phyloP scores from a whole-genome alignment of 2,113 vertebrate genomes.

The Solenodon paradoxus region DNA sequence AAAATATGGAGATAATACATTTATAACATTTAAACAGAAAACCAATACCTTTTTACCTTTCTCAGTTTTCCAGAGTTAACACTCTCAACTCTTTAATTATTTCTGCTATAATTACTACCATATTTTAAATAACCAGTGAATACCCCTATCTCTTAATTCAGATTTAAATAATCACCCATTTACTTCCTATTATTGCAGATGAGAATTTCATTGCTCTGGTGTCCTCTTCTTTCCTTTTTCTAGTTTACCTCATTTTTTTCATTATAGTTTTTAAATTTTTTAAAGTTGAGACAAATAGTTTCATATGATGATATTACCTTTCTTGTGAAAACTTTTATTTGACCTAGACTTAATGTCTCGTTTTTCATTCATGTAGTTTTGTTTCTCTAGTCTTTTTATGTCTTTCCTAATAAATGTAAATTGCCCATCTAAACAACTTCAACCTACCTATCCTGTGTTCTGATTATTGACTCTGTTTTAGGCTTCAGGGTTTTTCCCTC shows the following conservation, averaged over 20 bases:
- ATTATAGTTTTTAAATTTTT: not conserved
- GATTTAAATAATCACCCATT: not conserved
- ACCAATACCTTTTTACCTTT: not conserved
- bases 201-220: not conserved
- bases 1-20: constrained; percentile 1
- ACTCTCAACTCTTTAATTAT: not conserved
- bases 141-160: not conserved
- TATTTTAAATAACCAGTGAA: not conserved
- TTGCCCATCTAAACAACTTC: not conserved
- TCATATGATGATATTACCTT: not conserved
- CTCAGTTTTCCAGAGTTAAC: not conserved
- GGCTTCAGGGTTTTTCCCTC: not conserved
- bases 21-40: not conserved
- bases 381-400: not conserved
- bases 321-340: not conserved
- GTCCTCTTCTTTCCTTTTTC: not conserved
- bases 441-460: not conserved
- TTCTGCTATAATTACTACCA: not conserved
- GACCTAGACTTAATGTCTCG: not conserved
- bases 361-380: not conserved
- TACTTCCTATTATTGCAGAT: not conserved
- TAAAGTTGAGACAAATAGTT: not conserved
- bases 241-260: not conserved
- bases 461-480: not conserved
- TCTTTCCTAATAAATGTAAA: not conserved